phyloP scores from a whole-genome alignment of 2,113 vertebrate species.

The Saiga tatarica region DNA sequence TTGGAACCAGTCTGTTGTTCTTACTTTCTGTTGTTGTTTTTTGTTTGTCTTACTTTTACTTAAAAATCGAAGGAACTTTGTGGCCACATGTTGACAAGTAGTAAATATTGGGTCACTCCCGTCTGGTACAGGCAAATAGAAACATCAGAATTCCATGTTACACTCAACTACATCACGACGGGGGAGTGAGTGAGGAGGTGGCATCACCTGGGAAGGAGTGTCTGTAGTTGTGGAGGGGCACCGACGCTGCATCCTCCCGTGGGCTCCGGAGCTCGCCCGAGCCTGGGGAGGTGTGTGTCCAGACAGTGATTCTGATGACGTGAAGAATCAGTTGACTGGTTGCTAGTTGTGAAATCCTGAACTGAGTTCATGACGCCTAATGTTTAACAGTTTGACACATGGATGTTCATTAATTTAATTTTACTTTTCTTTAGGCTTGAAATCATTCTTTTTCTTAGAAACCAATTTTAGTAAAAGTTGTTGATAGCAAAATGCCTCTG shows the following conservation, averaged over 20 bases:
- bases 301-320: background rate
- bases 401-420: background rate
- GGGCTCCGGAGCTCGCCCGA: background rate
- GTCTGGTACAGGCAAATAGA: background rate
- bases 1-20: too few species aligned
- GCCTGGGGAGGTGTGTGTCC: background rate
- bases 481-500: background rate
- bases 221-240: background rate
- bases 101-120: background rate
- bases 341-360: background rate
- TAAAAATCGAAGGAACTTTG: background rate
- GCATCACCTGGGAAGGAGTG: background rate
- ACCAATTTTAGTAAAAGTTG: background rate
- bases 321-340: background rate
- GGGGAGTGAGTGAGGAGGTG: background rate
- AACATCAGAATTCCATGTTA: background rate
- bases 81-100: background rate
- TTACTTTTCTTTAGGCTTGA: background rate
- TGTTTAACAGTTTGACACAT: background rate
- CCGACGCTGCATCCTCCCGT: background rate
- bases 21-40: too few species aligned
- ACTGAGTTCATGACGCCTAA: background rate
- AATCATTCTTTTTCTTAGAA: background rate
- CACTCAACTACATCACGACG: fast-evolving
- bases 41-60: background rate